Conservation (phyloP, 2,888 invertebrate genomes). For the Artemia sinica region DNA sequence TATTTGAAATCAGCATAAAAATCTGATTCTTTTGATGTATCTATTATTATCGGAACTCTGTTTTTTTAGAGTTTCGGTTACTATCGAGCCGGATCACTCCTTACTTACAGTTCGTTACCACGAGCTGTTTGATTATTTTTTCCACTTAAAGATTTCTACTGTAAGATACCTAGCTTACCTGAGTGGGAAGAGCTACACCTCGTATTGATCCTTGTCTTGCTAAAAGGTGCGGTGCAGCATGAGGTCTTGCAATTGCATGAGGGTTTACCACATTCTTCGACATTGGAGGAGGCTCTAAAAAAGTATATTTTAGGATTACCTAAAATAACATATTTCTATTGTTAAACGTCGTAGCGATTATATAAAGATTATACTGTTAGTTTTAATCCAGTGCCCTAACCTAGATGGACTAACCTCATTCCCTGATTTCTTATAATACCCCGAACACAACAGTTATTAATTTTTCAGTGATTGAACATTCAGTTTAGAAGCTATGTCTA, state of each 20-base stretch:
- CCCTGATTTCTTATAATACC: background rate
- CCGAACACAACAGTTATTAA: background rate
- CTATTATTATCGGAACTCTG: no score
- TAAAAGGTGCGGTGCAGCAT: constrained; percentile 82
- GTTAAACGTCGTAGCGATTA: background rate
- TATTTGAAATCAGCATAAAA: no score
- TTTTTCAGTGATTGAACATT: background rate
- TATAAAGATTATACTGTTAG: no score
- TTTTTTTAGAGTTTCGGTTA: no score
- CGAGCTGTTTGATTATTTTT: no score
- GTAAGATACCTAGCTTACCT: constrained; percentile 31
- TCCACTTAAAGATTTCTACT: no score
- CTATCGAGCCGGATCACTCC: no score
- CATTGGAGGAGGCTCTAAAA: constrained; percentile 34
- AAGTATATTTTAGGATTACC: background rate
- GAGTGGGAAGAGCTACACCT: constrained; percentile 62
- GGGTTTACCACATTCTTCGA: constrained; percentile 52
- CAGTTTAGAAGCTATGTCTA: background rate
- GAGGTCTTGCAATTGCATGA: constrained; percentile 84
- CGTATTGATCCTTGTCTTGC: constrained; percentile 89
- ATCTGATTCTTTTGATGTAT: no score
- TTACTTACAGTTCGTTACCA: no score
- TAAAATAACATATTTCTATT: no score
- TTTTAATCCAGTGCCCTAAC: background rate
- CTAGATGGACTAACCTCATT: background rate